A percentile compares a stretch with the other conserved stretches of the same genome.
These are phyloP conservation scores for Leuciscus idus DNA, from an alignment of 2,113 vertebrate genomes.

Conservation along the genomic window DNA sequence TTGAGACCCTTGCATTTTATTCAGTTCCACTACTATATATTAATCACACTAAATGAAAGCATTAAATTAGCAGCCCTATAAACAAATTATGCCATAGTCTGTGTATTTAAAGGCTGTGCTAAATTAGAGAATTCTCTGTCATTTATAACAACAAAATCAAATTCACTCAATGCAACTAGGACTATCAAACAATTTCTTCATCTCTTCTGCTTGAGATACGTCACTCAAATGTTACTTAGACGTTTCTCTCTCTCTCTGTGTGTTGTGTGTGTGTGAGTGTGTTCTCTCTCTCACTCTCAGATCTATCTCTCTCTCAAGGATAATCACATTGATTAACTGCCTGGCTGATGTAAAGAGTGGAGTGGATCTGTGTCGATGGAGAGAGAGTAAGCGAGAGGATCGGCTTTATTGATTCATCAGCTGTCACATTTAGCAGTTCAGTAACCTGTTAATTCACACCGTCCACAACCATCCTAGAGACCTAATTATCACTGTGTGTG, in stretches of 20 bases:
- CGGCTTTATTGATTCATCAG: conserved; percentile 77
- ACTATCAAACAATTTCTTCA: background rate
- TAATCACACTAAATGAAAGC: background rate
- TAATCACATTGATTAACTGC: conserved; percentile 57
- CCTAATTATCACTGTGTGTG: conserved; percentile 39
- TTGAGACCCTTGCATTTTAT: background rate
- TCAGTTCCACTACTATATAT: background rate
- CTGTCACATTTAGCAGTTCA: conserved; percentile 68
- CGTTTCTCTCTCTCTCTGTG: background rate
- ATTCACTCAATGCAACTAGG: background rate
- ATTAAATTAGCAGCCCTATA: background rate
- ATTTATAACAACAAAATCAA: background rate
- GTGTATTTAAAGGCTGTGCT: background rate
- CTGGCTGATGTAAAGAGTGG: conserved; percentile 44
- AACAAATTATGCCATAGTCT: background rate
- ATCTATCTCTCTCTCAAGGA: conserved; percentile 43
- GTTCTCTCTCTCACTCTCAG: conserved; percentile 7
- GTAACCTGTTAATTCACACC: conserved; percentile 55
- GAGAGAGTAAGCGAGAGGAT: conserved; percentile 58
- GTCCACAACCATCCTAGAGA: conserved; percentile 36
- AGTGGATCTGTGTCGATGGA: conserved; percentile 47
- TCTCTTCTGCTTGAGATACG: background rate
- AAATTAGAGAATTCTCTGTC: background rate
- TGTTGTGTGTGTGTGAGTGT: background rate
- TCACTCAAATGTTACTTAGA: background rate